These are phyloP conservation scores for Ostrea edulis DNA, from an alignment of 1,140 invertebrate genomes.

Conservation along the genomic window DNA sequence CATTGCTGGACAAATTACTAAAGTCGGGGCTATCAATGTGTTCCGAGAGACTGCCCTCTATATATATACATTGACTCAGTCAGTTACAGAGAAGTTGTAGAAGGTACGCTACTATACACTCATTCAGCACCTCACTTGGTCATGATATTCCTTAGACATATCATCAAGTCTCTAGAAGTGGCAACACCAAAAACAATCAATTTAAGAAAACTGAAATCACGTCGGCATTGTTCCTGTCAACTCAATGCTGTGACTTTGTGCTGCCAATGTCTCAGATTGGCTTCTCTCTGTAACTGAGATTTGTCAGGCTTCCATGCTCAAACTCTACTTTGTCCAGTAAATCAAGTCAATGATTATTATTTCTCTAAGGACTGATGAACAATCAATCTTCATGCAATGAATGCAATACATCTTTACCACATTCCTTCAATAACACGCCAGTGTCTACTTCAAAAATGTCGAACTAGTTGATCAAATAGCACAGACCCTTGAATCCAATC, in stretches of 20 bases:
- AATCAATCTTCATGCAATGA: background rate
- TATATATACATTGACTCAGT: too few relatives aligned
- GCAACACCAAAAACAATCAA: background rate
- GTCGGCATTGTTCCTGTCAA: background rate
- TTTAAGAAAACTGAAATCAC: background rate
- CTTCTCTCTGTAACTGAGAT: background rate
- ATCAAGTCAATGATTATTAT: background rate
- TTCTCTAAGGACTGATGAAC: background rate
- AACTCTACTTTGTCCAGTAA: background rate
- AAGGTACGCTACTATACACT: too few relatives aligned
- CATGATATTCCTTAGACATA: too few relatives aligned
- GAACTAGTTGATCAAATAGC: background rate
- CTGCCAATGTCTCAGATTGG: background rate
- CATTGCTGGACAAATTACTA: too few relatives aligned
- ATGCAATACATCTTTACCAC: background rate
- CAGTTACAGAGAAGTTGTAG: too few relatives aligned
- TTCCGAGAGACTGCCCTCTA: too few relatives aligned
- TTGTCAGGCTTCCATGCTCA: background rate
- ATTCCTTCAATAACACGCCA: background rate
- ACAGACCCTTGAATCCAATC: background rate
- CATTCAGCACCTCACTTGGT: too few relatives aligned
- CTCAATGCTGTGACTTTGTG: background rate
- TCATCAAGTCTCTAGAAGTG: background rate
- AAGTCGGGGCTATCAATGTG: too few relatives aligned
- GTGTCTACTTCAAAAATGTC: background rate